phyloP scores from a whole-genome alignment of 2,888 invertebrate species.

The Tachina lurida region DNA sequence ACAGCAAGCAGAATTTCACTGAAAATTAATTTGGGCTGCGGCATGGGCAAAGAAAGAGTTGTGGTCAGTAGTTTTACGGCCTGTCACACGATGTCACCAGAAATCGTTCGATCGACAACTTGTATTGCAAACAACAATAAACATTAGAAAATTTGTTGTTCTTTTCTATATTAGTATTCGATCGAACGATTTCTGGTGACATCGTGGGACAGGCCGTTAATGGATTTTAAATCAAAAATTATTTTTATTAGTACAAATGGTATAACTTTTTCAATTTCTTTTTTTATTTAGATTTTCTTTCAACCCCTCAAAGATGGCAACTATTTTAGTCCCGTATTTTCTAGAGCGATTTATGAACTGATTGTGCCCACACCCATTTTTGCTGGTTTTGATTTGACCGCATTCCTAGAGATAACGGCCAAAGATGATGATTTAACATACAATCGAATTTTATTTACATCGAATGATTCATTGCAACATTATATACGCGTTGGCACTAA shows the following conservation, averaged over 20 bases:
- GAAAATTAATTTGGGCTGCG: slow-evolving; percentile 71
- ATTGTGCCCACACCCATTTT: slow-evolving; percentile 75
- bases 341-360: slow-evolving; percentile 73
- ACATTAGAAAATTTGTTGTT: too few species aligned
- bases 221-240: too few species aligned
- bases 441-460: slow-evolving; percentile 74
- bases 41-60: slow-evolving; percentile 65
- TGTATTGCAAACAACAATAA: too few species aligned
- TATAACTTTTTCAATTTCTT: neutral
- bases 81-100: too few species aligned
- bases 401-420: slow-evolving; percentile 74
- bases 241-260: neutral
- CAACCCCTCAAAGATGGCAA: slow-evolving; percentile 74
- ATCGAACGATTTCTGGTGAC: too few species aligned
- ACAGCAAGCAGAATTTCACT: slow-evolving; percentile 70
- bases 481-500: slow-evolving; percentile 68
- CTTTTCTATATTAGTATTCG: too few species aligned
- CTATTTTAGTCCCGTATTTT: slow-evolving; percentile 74
- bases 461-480: slow-evolving; percentile 69
- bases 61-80: slow-evolving; percentile 66
- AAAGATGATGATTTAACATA: slow-evolving; percentile 74
- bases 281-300: slow-evolving; percentile 70
- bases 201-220: too few species aligned
- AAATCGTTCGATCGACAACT: too few species aligned
- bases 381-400: slow-evolving; percentile 74